Base-by-base conservation (phyloP, 2,888 invertebrate genomes). In the Pollenia griseotomentosa region DNA sequence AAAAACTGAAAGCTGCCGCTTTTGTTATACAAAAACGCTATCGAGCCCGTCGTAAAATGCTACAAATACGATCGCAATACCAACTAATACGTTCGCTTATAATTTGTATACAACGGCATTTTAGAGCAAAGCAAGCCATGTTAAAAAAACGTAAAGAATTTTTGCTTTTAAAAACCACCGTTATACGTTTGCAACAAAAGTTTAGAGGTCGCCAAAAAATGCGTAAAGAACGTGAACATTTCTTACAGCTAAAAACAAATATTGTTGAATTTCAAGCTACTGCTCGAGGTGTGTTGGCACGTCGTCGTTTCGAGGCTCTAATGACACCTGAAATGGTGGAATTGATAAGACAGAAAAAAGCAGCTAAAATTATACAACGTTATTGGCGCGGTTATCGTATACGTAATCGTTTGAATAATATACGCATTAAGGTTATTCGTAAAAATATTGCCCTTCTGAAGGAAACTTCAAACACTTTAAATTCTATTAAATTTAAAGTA, bases 321-420 rank as follows among this genome's bases (percentile, higher is more conserved):
- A 94, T 93, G 91, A 94, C 94, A 85, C 91, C 94, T 1, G 94
- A 94, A 90, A 93, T 93, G 83, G 93, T 92, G 88, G 94, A 94
- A 89, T 91, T 94, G 66, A 90, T 93, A 78, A 92, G 91, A 74
- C 93, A 90, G 46, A 92, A 93, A 88, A 94, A 93, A 87, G 96
- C 96, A 6, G 96, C 95, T 12, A 94, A 94, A 2, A 94, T 94
- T 90, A 96, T 96, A 90, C 96, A 96, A 94, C 94, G 95, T 6
- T 92, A 94, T 65, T 95, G 94, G 93, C 94, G 95, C 2, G 95
- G 95, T 0, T 94, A 95, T 89, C 90, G 89, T 40, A 93, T 90
- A 5, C 92, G 94, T 11, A 90, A 90, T 16, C 90, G 90, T 10
- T 91, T 90, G 55, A 90, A 91, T 16, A 90, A 90, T 71, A 79